phyloP scores from a whole-genome alignment of 2,888 invertebrate genomes.

The Alviniconcha strummeri region DNA sequence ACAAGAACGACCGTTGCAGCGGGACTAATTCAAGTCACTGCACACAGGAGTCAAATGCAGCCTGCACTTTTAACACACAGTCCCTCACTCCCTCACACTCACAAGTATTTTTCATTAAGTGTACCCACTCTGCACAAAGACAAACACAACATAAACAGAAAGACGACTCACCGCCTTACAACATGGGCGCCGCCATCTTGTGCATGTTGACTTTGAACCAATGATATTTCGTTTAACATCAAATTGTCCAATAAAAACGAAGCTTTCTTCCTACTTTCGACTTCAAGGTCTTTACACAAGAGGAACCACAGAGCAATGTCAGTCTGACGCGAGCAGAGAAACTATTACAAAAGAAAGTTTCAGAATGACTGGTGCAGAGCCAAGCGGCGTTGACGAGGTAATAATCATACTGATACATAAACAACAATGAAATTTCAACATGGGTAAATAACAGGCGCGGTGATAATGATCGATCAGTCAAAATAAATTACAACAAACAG shows the following conservation, averaged over 20 bases:
- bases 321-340: not conserved
- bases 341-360: not conserved
- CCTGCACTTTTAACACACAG: too few relatives aligned
- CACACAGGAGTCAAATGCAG: too few relatives aligned
- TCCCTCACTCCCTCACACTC: too few relatives aligned
- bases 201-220: not conserved
- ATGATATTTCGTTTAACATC: not conserved
- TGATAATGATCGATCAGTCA: not conserved
- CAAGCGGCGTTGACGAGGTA: not conserved
- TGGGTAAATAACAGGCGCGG: not conserved
- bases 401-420: not conserved
- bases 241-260: slow-evolving; percentile 13
- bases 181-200: slow-evolving; percentile 16
- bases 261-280: slow-evolving; percentile 27
- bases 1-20: too few relatives aligned
- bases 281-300: slow-evolving; percentile 22
- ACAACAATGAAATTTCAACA: not conserved
- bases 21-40: too few relatives aligned
- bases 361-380: not conserved
- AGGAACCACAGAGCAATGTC: not conserved
- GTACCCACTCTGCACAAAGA: too few relatives aligned
- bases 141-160: too few relatives aligned
- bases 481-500: too few relatives aligned
- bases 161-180: too few relatives aligned
- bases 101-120: too few relatives aligned